Evolutionary conservation across 2,797 vertebrate genomes (phyloP).

Genomic region (Eulemur rubriventer): DNA sequence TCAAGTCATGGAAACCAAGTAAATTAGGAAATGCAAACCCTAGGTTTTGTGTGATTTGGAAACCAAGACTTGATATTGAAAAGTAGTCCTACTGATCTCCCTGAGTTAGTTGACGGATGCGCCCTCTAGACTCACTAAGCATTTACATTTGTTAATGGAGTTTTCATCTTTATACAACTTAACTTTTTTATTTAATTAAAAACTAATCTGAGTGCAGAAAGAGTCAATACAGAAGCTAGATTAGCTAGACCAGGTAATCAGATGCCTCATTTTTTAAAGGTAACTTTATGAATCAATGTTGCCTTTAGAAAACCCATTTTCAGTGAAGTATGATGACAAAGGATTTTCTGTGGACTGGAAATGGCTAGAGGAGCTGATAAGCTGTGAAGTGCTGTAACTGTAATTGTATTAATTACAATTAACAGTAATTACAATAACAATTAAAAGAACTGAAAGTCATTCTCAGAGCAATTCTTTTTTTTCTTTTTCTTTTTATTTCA

Average conservation of each 20-base stretch:
- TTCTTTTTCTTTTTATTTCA: too few relatives aligned
- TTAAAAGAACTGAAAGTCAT: background rate
- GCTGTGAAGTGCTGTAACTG: background rate
- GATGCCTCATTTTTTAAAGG: background rate
- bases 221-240: conserved; percentile 24
- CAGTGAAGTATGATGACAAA: background rate
- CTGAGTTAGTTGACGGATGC: background rate
- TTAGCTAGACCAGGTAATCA: background rate
- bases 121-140: background rate
- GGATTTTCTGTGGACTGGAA: background rate
- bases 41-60: background rate
- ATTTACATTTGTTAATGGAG: background rate
- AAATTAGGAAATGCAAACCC: conserved; percentile 35
- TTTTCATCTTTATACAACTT: conserved; percentile 38
- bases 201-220: background rate
- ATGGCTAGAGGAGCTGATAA: background rate
- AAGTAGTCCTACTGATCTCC: background rate
- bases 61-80: conserved; percentile 17
- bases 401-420: background rate
- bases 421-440: background rate
- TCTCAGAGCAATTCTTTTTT: background rate
- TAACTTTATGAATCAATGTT: background rate
- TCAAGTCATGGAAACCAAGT: background rate
- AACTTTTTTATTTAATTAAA: conserved; percentile 53
- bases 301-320: conserved; percentile 4